A percentile compares a stretch with the other conserved stretches of the same genome.
These are phyloP conservation scores for Cryptoprocta ferox DNA, from an alignment of 2,797 vertebrate species.

Conservation along the genomic window DNA sequence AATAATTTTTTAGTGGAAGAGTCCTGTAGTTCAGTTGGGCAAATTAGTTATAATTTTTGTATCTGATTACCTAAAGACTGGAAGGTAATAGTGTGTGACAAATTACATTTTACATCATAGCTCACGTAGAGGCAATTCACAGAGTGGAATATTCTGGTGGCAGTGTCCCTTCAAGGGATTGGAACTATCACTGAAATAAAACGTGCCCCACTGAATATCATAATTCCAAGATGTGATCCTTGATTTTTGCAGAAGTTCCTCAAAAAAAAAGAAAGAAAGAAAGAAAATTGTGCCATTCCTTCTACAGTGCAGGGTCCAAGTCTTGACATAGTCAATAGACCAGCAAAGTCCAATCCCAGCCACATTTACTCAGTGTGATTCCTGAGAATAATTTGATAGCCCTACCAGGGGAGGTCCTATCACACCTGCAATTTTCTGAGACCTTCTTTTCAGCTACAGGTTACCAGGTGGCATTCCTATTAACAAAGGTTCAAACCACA, in stretches of 20 bases:
- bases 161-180: background rate
- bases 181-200: conserved; percentile 21
- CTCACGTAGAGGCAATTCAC: background rate
- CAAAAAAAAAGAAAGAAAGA: background rate
- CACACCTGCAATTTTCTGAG: conserved; percentile 57
- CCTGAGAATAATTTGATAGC: conserved; percentile 74
- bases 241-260: conserved; percentile 9
- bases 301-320: background rate
- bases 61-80: conserved; percentile 10
- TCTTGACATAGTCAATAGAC: background rate
- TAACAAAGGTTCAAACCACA: conserved; percentile 19
- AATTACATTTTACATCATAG: background rate
- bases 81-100: background rate
- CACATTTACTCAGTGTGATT: conserved; percentile 70
- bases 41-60: conserved; percentile 2
- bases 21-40: background rate
- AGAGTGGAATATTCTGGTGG: background rate
- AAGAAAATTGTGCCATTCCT: background rate
- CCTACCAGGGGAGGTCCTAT: conserved; percentile 50
- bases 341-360: conserved; percentile 23
- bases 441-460: conserved; percentile 50
- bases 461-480: conserved; percentile 20
- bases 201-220: background rate
- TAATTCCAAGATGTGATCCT: background rate
- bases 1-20: conserved; percentile 7